Conservation (phyloP, 2,113 vertebrate species). For the Platysternon megacephalum region DNA sequence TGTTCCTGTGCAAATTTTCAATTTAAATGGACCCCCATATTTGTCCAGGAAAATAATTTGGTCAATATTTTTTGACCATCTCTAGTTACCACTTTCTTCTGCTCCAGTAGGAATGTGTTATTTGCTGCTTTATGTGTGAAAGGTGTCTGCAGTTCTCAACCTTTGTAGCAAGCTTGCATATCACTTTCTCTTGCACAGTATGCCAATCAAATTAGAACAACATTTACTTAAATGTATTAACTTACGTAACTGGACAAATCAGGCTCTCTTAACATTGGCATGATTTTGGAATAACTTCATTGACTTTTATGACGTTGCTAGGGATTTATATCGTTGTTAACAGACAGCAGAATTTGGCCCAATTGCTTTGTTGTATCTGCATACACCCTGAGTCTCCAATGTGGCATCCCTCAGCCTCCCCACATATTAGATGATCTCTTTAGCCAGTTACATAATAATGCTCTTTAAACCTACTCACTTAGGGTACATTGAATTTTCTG, state of each 20-base stretch:
- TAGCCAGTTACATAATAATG: accelerated
- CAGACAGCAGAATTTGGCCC: neutral
- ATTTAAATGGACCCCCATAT: neutral
- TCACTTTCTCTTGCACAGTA: neutral
- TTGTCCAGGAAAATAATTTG: neutral
- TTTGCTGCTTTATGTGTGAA: neutral
- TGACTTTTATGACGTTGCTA: neutral
- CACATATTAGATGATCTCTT: neutral
- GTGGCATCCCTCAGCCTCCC: neutral
- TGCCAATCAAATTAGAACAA: neutral
- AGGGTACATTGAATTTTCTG: neutral
- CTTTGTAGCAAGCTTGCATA: neutral
- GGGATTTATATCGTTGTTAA: neutral
- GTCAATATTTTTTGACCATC: neutral
- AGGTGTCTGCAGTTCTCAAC: neutral
- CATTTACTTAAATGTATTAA: neutral
- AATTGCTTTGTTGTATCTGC: neutral
- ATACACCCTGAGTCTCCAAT: neutral
- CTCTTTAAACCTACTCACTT: neutral
- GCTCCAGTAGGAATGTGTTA: neutral
- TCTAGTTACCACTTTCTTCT: neutral
- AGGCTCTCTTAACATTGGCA: neutral
- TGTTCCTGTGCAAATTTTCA: neutral
- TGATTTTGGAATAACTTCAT: neutral
- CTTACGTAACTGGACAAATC: neutral